These are phyloP conservation scores for Nomada ruficornis DNA, from an alignment of 2,888 invertebrate species.

Conservation along the genomic window DNA sequence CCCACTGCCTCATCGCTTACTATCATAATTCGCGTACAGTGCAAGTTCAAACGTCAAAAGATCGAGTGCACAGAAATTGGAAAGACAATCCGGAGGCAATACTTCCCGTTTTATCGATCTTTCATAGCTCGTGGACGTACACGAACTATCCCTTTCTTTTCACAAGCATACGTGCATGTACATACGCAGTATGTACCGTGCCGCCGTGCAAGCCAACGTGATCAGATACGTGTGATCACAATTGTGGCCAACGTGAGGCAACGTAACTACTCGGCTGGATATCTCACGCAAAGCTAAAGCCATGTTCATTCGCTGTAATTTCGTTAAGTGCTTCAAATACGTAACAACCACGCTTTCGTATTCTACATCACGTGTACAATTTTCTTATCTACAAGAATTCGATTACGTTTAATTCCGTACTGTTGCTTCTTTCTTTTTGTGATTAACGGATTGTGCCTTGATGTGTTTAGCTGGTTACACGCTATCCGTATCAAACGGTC, in stretches of 20 bases:
- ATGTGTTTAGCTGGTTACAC: not conserved
- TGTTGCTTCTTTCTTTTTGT: not conserved
- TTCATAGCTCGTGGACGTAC: not conserved
- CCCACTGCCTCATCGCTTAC: too few species aligned
- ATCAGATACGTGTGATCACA: constrained; percentile 47
- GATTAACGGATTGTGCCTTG: not conserved
- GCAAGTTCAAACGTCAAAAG: constrained; percentile 15
- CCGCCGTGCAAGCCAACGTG: constrained; percentile 52
- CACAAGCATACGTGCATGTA: not conserved
- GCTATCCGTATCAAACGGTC: not conserved
- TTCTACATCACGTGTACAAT: constrained; percentile 46
- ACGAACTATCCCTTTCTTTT: constrained; percentile 13
- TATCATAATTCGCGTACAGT: not conserved
- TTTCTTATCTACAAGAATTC: constrained; percentile 44
- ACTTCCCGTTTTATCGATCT: not conserved
- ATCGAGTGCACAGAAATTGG: not conserved
- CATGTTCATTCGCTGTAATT: constrained; percentile 58
- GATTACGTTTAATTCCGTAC: constrained; percentile 45
- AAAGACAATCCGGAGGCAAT: not conserved
- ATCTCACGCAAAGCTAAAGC: constrained; percentile 48
- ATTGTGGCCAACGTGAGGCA: constrained; percentile 61
- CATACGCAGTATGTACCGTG: not conserved
- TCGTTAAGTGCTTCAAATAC: constrained; percentile 61
- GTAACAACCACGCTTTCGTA: constrained; percentile 48
- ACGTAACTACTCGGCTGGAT: constrained; percentile 51